Base-by-base conservation (phyloP, 2,113 vertebrate species). In the Potamarius usumacintae region DNA sequence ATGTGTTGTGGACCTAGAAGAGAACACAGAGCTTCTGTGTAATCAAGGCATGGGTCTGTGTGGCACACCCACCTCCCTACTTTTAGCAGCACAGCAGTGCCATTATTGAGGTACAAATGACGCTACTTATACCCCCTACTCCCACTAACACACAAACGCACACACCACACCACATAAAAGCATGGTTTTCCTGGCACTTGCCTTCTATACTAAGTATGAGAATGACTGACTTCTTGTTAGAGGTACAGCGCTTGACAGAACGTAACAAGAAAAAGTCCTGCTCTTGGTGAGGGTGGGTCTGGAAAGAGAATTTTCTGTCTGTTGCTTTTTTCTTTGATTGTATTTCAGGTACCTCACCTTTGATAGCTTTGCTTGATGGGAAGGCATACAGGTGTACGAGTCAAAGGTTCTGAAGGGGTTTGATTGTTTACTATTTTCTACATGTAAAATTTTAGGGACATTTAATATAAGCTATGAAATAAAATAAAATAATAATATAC, bases 21-120 rank as follows among this genome's bases (percentile, higher is more conserved):
- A 90, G 92, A 95, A 95, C 95, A 95, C 94, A 93, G 91, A 88
- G 92, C 90, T 92, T 91, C 94, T 95, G 94, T 96, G 93, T 93
- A 92, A 91, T 69, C 93, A 94, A 93, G 92, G 92, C 89, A 93
- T 71, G 86, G 90, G 87, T 90, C 71, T 91, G 92, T 91, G 92
- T 89, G 92, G 94, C 94, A 94, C 92, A 89, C 91, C 92, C 83
- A 90, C 91, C 91, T 88, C 91, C 77, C 85, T 57, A 90, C 92
- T 88, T 90, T 25, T 83, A 83, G 30, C 88, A 91, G 90, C 90
- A 95, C 94, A 95, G 89, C 93, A 93, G 88, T 92, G 80, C 92
- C 92, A 94, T 95, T 95, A 92, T 95, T 91, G 86, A 91, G 87
- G 87, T 84, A 72, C 80, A 83, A 82, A 92, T 95, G 94, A 96